A percentile compares a stretch with the other conserved stretches of the same genome.
These are phyloP conservation scores for Chaetops frenatus DNA, from an alignment of 2,113 vertebrate genomes.

Conservation along the genomic window DNA sequence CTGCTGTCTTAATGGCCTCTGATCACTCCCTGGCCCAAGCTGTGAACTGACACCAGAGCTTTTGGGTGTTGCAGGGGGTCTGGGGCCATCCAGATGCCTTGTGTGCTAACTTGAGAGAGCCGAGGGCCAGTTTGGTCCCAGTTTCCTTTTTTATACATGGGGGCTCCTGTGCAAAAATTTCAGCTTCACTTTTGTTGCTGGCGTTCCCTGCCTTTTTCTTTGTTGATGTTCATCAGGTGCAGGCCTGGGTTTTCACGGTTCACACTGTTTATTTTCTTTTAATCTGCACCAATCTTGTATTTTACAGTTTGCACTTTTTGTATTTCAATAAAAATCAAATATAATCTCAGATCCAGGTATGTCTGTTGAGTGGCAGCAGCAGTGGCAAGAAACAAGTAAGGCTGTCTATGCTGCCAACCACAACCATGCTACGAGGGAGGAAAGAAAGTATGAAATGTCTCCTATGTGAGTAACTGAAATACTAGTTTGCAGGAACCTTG, in stretches of 20 bases:
- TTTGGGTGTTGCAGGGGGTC: not conserved
- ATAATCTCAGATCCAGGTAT: conserved; percentile 2
- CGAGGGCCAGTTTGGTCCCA: not conserved
- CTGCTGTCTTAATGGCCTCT: not conserved
- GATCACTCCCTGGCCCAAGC: not conserved
- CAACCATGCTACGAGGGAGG: not conserved
- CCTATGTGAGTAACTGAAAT: not conserved
- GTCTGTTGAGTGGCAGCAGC: not conserved
- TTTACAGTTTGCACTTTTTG: conserved; percentile 78
- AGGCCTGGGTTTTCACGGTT: conserved; percentile 41
- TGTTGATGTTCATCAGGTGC: not conserved
- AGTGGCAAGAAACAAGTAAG: not conserved
- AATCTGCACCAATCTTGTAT: conserved; percentile 69
- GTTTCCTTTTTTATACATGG: not conserved
- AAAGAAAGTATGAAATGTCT: not conserved
- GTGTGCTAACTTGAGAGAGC: not conserved
- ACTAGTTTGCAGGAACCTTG: not conserved
- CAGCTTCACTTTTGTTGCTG: conserved; percentile 27
- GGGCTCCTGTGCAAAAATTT: not conserved
- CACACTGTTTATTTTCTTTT: conserved; percentile 56
- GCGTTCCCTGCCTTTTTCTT: not conserved
- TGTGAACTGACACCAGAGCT: not conserved
- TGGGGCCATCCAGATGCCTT: not conserved
- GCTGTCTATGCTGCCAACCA: not conserved
- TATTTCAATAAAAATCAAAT: conserved; percentile 77